Conservation (phyloP, 2,797 vertebrate species). For the Buphagus erythrorhynchus region DNA sequence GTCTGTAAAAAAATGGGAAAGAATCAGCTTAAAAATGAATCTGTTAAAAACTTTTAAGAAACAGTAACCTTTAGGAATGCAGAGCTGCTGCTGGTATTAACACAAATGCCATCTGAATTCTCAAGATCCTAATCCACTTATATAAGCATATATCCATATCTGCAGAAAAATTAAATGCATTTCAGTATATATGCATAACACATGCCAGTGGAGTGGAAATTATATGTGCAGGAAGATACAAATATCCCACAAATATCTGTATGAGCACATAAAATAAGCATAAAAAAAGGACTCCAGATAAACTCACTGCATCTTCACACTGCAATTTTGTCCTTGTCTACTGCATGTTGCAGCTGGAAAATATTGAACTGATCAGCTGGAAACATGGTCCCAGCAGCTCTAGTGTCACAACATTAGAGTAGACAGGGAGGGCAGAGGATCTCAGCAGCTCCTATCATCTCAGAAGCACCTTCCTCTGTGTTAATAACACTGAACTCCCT, state of each 20-base stretch:
- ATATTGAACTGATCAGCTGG: neutral
- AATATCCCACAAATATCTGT: neutral
- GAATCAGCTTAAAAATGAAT: constrained; percentile 8
- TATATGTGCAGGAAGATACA: neutral
- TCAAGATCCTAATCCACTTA: neutral
- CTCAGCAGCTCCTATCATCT: neutral
- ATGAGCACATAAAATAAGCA: neutral
- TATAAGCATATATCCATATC: neutral
- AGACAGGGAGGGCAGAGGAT: neutral
- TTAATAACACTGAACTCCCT: neutral
- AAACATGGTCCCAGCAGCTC: neutral
- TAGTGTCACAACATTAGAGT: accelerated
- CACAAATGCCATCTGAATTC: neutral
- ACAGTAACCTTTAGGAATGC: neutral
- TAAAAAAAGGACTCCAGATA: neutral
- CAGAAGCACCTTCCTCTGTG: neutral
- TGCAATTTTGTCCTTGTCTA: neutral
- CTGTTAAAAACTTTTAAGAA: neutral
- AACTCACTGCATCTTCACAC: neutral
- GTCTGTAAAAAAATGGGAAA: neutral
- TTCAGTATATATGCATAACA: neutral
- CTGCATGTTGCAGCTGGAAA: neutral
- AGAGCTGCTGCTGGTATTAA: neutral
- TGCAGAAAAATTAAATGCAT: neutral
- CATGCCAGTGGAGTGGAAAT: neutral